Evolutionary conservation across 2,113 vertebrate species (phyloP), one percentile per base, ranked within the genome.

Genomic region (Heterotilapia buettikoferi): DNA sequence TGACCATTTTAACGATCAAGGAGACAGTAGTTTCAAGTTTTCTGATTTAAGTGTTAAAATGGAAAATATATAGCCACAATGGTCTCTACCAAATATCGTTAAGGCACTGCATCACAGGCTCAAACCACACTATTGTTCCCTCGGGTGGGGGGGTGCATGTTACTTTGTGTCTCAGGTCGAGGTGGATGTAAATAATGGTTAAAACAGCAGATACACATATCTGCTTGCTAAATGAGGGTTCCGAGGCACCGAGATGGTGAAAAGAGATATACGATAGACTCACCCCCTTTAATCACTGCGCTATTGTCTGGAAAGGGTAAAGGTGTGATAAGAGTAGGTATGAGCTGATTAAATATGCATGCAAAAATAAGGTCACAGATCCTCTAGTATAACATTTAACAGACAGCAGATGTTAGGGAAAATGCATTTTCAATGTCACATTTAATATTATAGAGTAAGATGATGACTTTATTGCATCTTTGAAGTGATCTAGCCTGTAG

Each of bases 261-360:
- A 33, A 11, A 43, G 14, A 45, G 53, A 84, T 21, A 63, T 84
- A 78, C 4, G 18, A 18, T 3, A 7, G 33, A 66, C 59, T 89
- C 59, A 66, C 40, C 81, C 59, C 9, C 40, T 85, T 85, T 92
- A 89, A 93, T 94, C 90, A 93, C 56, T 36, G 9, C 6, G 33
- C 86, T 86, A 84, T 92, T 94, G 90, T 91, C 33, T 78, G 66
- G 33, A 84, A 68, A 84, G 84, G 83, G 87, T 86, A 78, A 84
- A 90, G 84, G 52, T 13, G 8, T 56, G 86, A 86, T 85, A 76
- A 63, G 38, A 82, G 29, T 57, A 36, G 45, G 73, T 24, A 47
- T 61, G 45, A 61, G n/a, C 6, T 76, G 57, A 68, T 88, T 66
- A 87, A 86, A 71, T 59, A 76, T 50, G 54, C 50, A 40, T 26